These are phyloP conservation scores for Prosapia bicincta DNA, from an alignment of 2,888 invertebrate genomes.

Conservation along the genomic window DNA sequence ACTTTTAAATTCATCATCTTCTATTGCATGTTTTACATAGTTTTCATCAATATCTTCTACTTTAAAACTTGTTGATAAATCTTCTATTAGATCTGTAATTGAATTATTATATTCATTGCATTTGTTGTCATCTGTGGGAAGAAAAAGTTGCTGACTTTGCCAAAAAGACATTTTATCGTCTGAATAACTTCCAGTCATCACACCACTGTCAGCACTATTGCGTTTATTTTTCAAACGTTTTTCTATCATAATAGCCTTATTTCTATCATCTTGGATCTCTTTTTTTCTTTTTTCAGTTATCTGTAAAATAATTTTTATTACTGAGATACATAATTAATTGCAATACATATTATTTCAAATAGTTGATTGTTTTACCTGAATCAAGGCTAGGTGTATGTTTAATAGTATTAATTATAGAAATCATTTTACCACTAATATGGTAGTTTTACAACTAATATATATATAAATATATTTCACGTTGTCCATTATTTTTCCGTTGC, in stretches of 20 bases:
- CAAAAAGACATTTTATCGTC: background rate
- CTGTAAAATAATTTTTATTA: constrained; percentile 27
- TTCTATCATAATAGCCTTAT: constrained; percentile 34
- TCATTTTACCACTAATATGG: too few species aligned
- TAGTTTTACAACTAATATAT: too few species aligned
- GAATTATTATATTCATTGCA: background rate
- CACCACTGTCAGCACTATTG: constrained; percentile 28
- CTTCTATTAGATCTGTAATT: background rate
- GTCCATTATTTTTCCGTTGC: too few species aligned
- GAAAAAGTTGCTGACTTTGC: background rate
- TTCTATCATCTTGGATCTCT: constrained; percentile 33
- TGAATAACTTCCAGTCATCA: constrained; percentile 16
- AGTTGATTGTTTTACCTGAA: too few species aligned
- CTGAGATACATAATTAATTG: background rate
- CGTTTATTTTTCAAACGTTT: constrained; percentile 31
- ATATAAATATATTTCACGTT: too few species aligned
- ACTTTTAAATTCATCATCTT: background rate
- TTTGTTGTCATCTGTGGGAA: background rate
- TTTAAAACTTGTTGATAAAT: background rate
- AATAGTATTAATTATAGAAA: too few species aligned
- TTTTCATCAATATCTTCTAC: constrained; percentile 8
- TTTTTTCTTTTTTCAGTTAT: constrained; percentile 31
- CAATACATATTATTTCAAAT: background rate
- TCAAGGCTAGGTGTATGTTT: too few species aligned
- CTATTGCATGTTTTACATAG: constrained; percentile 10